A percentile compares a stretch with the other conserved stretches of the same genome.
Conservation (phyloP, 2,888 invertebrate genomes). For the Eumacrocentrus americanus region DNA sequence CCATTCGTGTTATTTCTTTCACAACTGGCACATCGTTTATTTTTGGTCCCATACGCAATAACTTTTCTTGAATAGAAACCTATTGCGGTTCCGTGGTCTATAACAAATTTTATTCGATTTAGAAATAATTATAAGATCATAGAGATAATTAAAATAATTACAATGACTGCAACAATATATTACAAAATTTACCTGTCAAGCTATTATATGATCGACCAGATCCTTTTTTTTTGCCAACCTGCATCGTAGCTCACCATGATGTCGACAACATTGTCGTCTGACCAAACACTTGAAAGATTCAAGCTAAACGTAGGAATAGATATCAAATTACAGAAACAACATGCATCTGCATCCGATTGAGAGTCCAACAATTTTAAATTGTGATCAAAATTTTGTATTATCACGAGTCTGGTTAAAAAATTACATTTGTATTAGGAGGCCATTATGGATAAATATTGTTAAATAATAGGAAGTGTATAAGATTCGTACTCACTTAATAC, state of each 20-base stretch:
- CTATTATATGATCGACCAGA: conserved; percentile 8
- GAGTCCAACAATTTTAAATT: too few species aligned
- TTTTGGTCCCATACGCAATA: background rate
- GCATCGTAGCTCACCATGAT: conserved; percentile 8
- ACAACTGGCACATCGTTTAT: conserved; percentile 3
- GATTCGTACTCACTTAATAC: too few species aligned
- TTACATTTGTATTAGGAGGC: too few species aligned
- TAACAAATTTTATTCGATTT: too few species aligned
- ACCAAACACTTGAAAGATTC: conserved; percentile 10
- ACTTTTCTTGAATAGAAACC: background rate
- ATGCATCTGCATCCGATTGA: too few species aligned
- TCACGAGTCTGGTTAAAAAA: too few species aligned
- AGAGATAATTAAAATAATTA: conserved; percentile 1
- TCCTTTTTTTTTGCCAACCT: conserved; percentile 4
- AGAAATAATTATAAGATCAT: too few species aligned
- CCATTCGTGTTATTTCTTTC: conserved; percentile 3
- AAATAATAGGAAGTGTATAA: too few species aligned
- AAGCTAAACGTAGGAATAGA: too few species aligned
- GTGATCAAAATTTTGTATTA: too few species aligned
- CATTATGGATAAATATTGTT: too few species aligned
- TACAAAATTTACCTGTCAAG: conserved; percentile 12
- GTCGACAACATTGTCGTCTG: conserved; percentile 8
- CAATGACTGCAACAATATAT: background rate
- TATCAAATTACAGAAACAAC: too few species aligned
- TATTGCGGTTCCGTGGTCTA: conserved; percentile 8